Base-by-base conservation (phyloP, 1,140 invertebrate genomes). In the Pseudoatta argentina region DNA sequence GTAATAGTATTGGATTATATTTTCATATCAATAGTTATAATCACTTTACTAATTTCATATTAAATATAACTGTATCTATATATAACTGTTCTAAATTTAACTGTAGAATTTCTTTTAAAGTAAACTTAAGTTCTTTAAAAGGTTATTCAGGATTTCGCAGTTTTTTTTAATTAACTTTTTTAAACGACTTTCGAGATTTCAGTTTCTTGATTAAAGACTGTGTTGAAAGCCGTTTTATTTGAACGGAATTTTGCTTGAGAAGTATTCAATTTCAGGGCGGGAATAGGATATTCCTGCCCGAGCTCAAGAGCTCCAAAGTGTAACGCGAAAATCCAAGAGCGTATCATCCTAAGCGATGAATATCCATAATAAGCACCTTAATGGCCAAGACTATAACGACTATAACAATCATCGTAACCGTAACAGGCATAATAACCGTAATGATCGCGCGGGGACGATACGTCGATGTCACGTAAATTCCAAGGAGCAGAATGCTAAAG, bases 371-470 rank as follows among this genome's bases (percentile, higher is more conserved):
- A 90, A 88, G 86, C 53, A 82, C 55, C 79, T 87, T 90, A 90
- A 90, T 90, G 77, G 21, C 69, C 73, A 27, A 77, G 57, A 61
- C 64, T 71, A 27, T 88, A 87, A 86, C 59, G 86, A 86, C 69
- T 83, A 87, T 88, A 90, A 90, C 88, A 90, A 90, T 90, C 89
- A 90, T 86, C 89, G 78, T 90, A 90, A 90, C 71, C 88, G 44
- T 90, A 89, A 88, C 81, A 57, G 63, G 64, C 59, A 82, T 90
- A 90, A 90, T 90, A 90, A 87, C 86, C 76, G 44, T 90, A 90
- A 90, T 90, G 81, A 90, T 83, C 86, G 78, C 44, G 16, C 39
- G n/a, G 73, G 61, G 63, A 72, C 69, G 87, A 89, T 87, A 87
- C 81, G 76, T 73, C 53, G 69, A 48, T 71, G 73, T 53, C 51